Conservation (phyloP, 2,113 vertebrate species). For the Melanotaenia duboulayi region DNA sequence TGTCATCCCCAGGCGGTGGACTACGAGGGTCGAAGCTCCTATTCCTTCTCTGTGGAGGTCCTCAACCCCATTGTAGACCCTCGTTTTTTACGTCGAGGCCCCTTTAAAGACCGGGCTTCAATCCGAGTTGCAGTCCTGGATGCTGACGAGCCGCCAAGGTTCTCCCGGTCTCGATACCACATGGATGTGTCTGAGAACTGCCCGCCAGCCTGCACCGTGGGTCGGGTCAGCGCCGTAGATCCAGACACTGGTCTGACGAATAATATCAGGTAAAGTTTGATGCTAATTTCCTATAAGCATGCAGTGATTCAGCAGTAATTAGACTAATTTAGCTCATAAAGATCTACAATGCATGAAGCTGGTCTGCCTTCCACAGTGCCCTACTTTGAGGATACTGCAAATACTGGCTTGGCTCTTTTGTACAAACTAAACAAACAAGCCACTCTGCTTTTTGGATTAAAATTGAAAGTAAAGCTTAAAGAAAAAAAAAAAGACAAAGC, state of each 20-base stretch:
- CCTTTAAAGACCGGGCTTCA: constrained; percentile 89
- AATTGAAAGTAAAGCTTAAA: constrained; percentile 31
- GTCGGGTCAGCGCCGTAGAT: constrained; percentile 86
- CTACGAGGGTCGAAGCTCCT: constrained; percentile 88
- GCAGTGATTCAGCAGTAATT: background rate
- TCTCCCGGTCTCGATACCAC: constrained; percentile 84
- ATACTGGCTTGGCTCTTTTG: background rate
- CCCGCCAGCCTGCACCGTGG: constrained; percentile 82
- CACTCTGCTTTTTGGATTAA: background rate
- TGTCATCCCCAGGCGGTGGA: constrained; percentile 84
- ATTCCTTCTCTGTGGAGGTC: constrained; percentile 90
- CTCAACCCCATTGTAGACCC: constrained; percentile 91
- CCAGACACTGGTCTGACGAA: constrained; percentile 88
- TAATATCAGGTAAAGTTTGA: constrained; percentile 85
- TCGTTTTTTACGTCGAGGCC: constrained; percentile 87
- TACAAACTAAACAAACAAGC: background rate
- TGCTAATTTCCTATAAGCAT: background rate
- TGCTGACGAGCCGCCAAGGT: constrained; percentile 89
- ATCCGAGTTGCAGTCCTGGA: constrained; percentile 88
- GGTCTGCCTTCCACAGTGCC: background rate
- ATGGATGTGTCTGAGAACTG: constrained; percentile 90
- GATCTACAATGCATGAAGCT: background rate
- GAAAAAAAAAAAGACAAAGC: constrained; percentile 28
- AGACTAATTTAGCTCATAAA: background rate
- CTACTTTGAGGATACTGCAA: background rate